Evolutionary conservation across 2,797 vertebrate species (phyloP), one percentile per base, ranked within the genome.

Genomic region (Odontamblyopus rebecca): DNA sequence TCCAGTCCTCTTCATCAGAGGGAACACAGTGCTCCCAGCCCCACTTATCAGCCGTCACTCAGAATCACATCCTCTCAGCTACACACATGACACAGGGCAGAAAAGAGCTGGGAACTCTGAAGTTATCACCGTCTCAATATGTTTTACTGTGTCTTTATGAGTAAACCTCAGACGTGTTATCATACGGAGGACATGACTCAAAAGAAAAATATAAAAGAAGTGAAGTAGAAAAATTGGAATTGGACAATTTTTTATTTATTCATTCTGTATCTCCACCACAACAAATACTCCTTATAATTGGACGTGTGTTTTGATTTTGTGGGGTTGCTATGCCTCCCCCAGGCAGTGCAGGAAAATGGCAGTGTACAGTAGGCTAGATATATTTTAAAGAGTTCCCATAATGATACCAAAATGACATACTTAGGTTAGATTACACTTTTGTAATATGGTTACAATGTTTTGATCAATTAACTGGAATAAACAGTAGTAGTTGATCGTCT

Each of bases 271-370:
- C 30, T 35, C 29, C 35, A 32, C 5, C 0, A 61, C 6, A 61
- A 18, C 5, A 7, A 4, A 19, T n/a, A 3, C 19, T n/a, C 53
- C 3, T 54, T 54, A 54, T 54, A 54, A 54, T 23, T n/a, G 12
- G 12, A 11, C 26, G 0, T 38, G 60, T 48, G 7, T 2, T 56
- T 32, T 32, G 1, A 23, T 19, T 69, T 71, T 57, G 13, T 15
- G 2, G 61, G 63, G 67, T 66, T 51, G 9, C 60, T 84, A 77
- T 76, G 81, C 85, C 86, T 70, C 82, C 81, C 70, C 73, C 72
- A 77, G 86, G 81, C 48, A 65, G 29, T 64, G 35, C 7, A 71
- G 56, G 61, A 78, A 82, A 62, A 32, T 6, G 67, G 9, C 18
- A 23, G 5, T 15, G 6, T 29, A 15, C 4, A 15, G 3, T 15